Evolutionary conservation across 2,888 invertebrate species (phyloP).

Genomic region (Laspeyria flexula): DNA sequence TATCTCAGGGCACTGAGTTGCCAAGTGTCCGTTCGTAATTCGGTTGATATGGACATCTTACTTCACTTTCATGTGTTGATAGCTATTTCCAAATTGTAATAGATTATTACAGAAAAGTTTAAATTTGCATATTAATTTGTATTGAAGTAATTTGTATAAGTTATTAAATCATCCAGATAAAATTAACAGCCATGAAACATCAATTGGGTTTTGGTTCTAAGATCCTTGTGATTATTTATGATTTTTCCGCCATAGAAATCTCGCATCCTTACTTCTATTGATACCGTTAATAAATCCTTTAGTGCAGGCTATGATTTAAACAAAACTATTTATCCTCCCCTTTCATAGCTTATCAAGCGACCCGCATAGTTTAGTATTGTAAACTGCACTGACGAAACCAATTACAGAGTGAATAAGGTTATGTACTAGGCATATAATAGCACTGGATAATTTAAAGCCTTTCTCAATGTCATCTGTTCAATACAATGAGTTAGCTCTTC

Average conservation of each 20-base stretch:
- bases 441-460: conserved; percentile 3
- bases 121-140: too few species aligned
- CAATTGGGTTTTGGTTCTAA: too few species aligned
- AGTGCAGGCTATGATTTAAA: conserved; percentile 22
- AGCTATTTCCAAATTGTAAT: too few species aligned
- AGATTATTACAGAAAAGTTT: too few species aligned
- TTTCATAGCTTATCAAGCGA: conserved; percentile 36
- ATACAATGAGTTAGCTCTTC: conserved; percentile 15
- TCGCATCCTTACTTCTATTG: background rate
- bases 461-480: conserved; percentile 20
- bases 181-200: too few species aligned
- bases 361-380: conserved; percentile 41
- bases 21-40: too few species aligned
- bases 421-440: conserved; percentile 22
- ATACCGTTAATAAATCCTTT: background rate
- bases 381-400: conserved; percentile 15
- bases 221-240: background rate
- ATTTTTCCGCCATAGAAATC: too few species aligned
- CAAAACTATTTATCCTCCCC: conserved; percentile 36
- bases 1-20: too few species aligned
- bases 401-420: conserved; percentile 31
- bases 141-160: too few species aligned
- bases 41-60: too few species aligned
- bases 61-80: too few species aligned
- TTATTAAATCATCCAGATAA: too few species aligned